Conservation (phyloP, 2,888 invertebrate species). For the Rhopalosiphum nymphaeae region DNA sequence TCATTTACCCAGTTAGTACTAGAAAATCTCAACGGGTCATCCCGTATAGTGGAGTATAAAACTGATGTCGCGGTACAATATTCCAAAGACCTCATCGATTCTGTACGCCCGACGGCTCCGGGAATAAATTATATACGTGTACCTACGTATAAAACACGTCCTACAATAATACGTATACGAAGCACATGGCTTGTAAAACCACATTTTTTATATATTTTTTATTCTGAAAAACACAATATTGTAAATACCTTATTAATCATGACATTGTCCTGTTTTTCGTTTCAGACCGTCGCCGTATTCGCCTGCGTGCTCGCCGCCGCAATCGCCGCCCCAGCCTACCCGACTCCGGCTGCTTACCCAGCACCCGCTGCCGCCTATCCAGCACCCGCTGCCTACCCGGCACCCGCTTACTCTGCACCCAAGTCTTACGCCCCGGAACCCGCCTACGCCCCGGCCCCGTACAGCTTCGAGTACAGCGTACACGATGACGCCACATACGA, state of each 20-base stretch:
- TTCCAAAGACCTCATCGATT: neutral
- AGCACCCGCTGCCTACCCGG: slow-evolving; percentile 33
- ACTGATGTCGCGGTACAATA: too few relatives aligned
- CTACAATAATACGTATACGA: neutral
- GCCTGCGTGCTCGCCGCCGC: slow-evolving; percentile 45
- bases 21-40: neutral
- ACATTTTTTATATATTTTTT: neutral
- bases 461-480: slow-evolving; percentile 68
- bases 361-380: slow-evolving; percentile 25
- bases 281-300: slow-evolving; percentile 38
- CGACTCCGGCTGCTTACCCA: slow-evolving; percentile 32
- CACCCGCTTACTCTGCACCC: slow-evolving; percentile 39
- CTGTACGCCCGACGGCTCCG: neutral
- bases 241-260: neutral
- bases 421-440: slow-evolving; percentile 44
- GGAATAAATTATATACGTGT: neutral
- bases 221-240: neutral
- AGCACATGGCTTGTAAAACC: neutral
- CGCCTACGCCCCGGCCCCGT: slow-evolving; percentile 59
- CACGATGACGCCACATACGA: slow-evolving; percentile 68
- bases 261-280: neutral
- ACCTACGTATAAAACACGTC: neutral
- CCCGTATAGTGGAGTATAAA: neutral
- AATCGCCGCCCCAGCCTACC: slow-evolving; percentile 66
- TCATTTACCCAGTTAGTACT: neutral